Conservation (phyloP, 2,888 invertebrate genomes). For the Macrosiphum euphorbiae region DNA sequence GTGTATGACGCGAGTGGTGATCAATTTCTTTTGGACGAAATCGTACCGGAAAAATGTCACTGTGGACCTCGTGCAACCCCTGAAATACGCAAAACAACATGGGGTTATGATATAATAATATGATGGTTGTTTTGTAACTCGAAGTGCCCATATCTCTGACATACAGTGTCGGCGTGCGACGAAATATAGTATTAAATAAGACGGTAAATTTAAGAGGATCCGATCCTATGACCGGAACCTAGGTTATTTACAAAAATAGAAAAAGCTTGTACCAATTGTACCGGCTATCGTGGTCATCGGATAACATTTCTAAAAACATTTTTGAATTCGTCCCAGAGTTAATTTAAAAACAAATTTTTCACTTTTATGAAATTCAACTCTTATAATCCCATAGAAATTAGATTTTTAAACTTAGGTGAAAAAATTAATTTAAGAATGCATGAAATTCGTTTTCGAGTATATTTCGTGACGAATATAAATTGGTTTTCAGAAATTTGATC, state of each 20-base stretch:
- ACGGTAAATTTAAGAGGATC: background rate
- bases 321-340: background rate
- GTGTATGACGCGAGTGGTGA: background rate
- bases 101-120: too few relatives aligned
- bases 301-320: background rate
- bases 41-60: constrained; percentile 46
- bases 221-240: background rate
- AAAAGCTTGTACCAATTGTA: background rate
- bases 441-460: background rate
- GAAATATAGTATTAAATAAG: background rate
- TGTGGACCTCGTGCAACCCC: constrained; percentile 40
- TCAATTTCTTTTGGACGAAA: background rate
- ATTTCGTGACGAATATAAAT: background rate
- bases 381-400: background rate
- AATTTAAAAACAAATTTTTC: background rate
- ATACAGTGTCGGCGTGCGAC: background rate
- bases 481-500: background rate
- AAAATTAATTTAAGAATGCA: background rate
- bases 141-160: background rate
- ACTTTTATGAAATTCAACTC: background rate
- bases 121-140: background rate
- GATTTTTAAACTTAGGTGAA: background rate
- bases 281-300: background rate
- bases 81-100: background rate
- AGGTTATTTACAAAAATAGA: background rate